Percentiles rank a stretch among this genome's conserved stretches.
These are phyloP conservation scores for Hemaris fuciformis DNA, from an alignment of 2,888 invertebrate species.

Conservation along the genomic window DNA sequence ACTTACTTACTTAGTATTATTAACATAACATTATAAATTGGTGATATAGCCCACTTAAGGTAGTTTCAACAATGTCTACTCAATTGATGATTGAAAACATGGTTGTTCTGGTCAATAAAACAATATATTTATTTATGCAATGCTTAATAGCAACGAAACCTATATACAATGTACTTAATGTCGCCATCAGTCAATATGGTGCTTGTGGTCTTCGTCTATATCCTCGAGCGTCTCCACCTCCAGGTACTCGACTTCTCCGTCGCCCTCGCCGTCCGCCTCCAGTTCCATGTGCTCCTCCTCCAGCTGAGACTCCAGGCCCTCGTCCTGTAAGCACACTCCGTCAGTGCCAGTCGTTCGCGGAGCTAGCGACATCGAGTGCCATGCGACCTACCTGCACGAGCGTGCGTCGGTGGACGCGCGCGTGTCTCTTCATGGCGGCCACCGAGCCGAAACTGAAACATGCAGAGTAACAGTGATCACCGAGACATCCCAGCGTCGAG, in stretches of 20 bases:
- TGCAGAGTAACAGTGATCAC: neutral
- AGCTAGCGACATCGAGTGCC: neutral
- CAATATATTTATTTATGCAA: neutral
- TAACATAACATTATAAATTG: no score
- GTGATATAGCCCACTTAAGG: no score
- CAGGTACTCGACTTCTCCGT: conserved; percentile 62
- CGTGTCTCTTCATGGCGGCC: conserved; percentile 65
- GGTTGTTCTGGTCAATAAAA: no score
- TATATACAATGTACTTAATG: neutral
- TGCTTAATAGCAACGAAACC: neutral
- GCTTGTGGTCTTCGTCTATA: conserved; percentile 27
- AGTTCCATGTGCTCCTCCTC: conserved; percentile 68
- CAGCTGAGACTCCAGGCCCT: conserved; percentile 24
- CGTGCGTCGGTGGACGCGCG: conserved; percentile 49
- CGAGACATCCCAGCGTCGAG: neutral
- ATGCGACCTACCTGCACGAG: neutral
- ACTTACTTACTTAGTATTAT: no score
- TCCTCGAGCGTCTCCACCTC: conserved; percentile 68
- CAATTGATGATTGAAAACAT: no score
- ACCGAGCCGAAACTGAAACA: conserved; percentile 57
- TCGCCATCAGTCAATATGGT: neutral
- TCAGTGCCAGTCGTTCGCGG: neutral
- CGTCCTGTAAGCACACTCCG: conserved; percentile 23
- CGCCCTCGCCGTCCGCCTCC: conserved; percentile 65
- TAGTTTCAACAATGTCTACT: no score